Conservation (phyloP, 2,113 vertebrate genomes). For the Macroglossus sobrinus region DNA sequence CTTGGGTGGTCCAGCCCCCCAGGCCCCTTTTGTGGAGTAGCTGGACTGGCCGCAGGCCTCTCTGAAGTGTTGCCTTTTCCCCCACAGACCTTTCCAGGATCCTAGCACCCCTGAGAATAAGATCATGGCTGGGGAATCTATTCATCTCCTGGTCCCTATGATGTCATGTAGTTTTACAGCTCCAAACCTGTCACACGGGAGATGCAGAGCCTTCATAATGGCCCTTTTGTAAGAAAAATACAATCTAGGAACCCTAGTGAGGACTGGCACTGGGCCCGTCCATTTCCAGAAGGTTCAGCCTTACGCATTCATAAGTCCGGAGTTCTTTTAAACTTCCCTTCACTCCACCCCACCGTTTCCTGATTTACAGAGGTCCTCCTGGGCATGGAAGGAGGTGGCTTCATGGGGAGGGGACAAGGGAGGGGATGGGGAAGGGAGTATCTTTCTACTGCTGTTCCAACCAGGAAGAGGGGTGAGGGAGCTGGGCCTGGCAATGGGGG, state of each 20-base stretch:
- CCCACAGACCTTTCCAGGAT: neutral
- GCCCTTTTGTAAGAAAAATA: constrained; percentile 75
- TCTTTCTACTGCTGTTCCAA: neutral
- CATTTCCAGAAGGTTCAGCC: constrained; percentile 68
- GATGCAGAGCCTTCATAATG: constrained; percentile 76
- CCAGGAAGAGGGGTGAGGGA: neutral
- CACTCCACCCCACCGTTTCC: constrained; percentile 79
- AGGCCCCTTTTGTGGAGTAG: neutral
- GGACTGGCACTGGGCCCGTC: constrained; percentile 62
- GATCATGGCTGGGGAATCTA: constrained; percentile 21
- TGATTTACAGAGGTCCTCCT: constrained; percentile 76
- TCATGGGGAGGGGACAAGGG: neutral
- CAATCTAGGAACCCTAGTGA: constrained; percentile 70
- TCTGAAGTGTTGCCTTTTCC: neutral
- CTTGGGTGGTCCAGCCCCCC: neutral
- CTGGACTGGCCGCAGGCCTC: neutral
- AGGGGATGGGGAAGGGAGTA: neutral
- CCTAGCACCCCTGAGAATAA: constrained; percentile 23
- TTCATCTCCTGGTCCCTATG: constrained; percentile 18
- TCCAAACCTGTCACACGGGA: constrained; percentile 66
- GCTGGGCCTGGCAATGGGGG: neutral
- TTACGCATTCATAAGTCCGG: constrained; percentile 64
- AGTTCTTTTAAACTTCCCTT: constrained; percentile 74
- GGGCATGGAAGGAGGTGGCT: constrained; percentile 67
- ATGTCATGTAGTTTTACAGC: constrained; percentile 66